phyloP scores from a whole-genome alignment of 2,113 vertebrate genomes.

The Pelodiscus sinensis region DNA sequence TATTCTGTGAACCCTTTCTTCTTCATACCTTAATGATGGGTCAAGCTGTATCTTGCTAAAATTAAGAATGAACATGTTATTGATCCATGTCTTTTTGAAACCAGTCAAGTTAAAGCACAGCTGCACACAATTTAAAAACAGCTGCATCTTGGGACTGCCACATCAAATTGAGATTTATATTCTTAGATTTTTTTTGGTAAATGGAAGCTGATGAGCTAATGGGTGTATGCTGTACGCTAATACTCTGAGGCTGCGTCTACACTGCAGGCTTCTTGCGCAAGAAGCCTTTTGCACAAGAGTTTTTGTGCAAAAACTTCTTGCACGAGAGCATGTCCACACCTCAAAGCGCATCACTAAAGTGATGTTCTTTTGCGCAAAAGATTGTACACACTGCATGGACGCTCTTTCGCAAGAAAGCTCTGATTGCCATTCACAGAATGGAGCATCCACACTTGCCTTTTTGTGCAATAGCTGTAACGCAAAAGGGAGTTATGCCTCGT shows the following conservation, averaged over 20 bases:
- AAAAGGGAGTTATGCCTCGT: too few relatives aligned
- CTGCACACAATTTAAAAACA: neutral
- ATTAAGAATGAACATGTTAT: neutral
- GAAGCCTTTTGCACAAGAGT: too few relatives aligned
- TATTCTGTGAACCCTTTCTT: neutral
- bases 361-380: too few relatives aligned
- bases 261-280: too few relatives aligned
- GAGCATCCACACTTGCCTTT: too few relatives aligned
- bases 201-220: neutral
- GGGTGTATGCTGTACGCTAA: neutral
- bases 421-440: too few relatives aligned
- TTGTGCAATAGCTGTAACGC: too few relatives aligned
- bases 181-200: neutral
- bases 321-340: too few relatives aligned
- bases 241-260: neutral
- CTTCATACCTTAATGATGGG: neutral
- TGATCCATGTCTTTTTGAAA: neutral
- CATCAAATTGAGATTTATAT: neutral
- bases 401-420: too few relatives aligned
- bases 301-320: too few relatives aligned
- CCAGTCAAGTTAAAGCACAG: neutral
- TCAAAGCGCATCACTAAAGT: too few relatives aligned
- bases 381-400: too few relatives aligned
- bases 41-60: constrained; percentile 6
- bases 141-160: neutral